Evolutionary conservation across 2,888 invertebrate genomes (phyloP), one percentile per base, ranked within the genome.

Genomic region (Dicycla oo): DNA sequence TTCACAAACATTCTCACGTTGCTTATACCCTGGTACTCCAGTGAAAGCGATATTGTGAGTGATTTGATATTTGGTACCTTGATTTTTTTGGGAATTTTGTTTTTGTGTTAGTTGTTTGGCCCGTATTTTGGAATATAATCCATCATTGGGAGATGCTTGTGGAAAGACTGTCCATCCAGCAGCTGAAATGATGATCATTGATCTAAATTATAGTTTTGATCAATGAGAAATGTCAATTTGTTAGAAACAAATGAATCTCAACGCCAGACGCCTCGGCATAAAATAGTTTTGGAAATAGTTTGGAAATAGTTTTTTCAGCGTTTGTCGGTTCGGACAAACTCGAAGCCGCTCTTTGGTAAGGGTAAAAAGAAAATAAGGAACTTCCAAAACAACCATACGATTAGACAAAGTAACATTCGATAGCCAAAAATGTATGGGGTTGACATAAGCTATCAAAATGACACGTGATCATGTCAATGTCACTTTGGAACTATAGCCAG

Each of bases 11-110:
- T 54, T 65, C 75, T 80, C 68, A 30, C 40, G n/a, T 74, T 80
- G n/a, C 81, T 80, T 45, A 38, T 30, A 43, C 20, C 75, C 80
- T 83, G 40, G 83, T 80, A 80, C 67, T 80, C 13, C 5, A 53
- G 67, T 57, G 56, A 43, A 54, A 61, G 40, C 30, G 56, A 73
- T 73, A 57, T 68, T 63, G 78, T n/a, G 5, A 58, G 78, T n/a
- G 5, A 58, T 80, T 75, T 56, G 54, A 74, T 74, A 80, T 40
- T 47, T 15, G 18, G 20, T 43, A n/a, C 26, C 15, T 43, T n/a
- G 34, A 6, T 47, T 69, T 53, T 34, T 30, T 40, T 56, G 20
- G 20, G 6, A 30, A 47, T 57, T 47, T 47, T 40, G 15, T 6
- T 15, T 38, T 69, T 45, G 18, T 71, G 6, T 40, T 45, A n/a